Percentiles rank a stretch among this genome's conserved stretches.
Conservation (phyloP, 53 echinoderm and acorn worm genomes). For the Echinarachnius parma region DNA sequence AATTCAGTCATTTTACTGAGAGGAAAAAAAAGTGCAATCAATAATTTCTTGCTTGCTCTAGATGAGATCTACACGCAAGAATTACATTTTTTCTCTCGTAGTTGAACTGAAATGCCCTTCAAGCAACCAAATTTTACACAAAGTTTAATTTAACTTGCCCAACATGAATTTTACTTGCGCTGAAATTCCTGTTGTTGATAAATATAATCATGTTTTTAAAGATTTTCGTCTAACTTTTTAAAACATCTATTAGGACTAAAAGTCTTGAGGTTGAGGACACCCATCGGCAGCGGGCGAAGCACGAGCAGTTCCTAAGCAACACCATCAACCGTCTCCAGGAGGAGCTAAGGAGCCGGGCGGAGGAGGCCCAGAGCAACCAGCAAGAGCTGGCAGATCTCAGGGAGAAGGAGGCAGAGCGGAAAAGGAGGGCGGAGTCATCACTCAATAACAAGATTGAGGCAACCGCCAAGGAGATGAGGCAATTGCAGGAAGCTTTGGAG, state of each 20-base stretch:
- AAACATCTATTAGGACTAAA: conserved; percentile 85
- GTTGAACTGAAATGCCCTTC: too few species aligned
- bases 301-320: conserved; percentile 70
- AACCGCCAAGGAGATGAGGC: conserved; percentile 59
- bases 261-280: conserved; percentile 74
- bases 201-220: too few species aligned
- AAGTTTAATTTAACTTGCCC: too few species aligned
- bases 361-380: conserved; percentile 56
- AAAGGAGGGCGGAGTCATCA: conserved; percentile 50
- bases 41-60: too few species aligned
- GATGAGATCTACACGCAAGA: too few species aligned
- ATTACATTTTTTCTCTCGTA: too few species aligned
- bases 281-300: conserved; percentile 48
- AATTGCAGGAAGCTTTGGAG: conserved; percentile 55
- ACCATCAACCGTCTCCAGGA: conserved; percentile 62
- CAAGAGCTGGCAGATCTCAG: conserved; percentile 52
- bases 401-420: conserved; percentile 37
- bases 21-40: too few species aligned
- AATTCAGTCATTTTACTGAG: too few species aligned
- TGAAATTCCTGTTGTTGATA: too few species aligned
- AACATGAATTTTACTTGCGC: too few species aligned
- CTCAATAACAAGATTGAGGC: conserved; percentile 56
- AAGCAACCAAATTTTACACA: too few species aligned
- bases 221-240: too few species aligned
- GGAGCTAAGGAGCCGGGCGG: conserved; percentile 69